Base-by-base conservation (phyloP, 2,113 vertebrate genomes). In the Chionodraco myersi region DNA sequence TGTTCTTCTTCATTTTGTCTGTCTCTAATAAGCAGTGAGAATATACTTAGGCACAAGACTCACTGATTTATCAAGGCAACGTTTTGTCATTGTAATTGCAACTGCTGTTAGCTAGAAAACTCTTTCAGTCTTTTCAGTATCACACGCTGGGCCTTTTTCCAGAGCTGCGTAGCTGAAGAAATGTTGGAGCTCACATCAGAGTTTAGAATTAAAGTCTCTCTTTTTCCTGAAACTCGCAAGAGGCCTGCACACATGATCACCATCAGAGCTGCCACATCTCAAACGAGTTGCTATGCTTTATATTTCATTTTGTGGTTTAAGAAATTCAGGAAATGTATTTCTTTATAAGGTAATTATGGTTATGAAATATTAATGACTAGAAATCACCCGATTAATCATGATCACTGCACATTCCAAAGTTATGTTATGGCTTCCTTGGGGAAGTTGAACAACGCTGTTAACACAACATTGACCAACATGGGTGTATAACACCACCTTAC, bases 1-100 rank as follows among this genome's bases (percentile, higher is more conserved):
- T 82, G 72, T 77, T 88, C 72, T 82, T 89, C 73, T 88, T 87
- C 80, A 83, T 90, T 91, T 92, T 61, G 86, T 90, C 85, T 83
- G 62, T 86, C 72, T 88, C 76, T 89, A 90, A 91, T 88, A 91
- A 85, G 86, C 84, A 86, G 36, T 72, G 85, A 74, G 72, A 88
- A 83, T 83, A 86, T 68, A 85, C 59, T 74, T 71, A 36, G 74
- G 80, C 70, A 82, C 79, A 87, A 65, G 60, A 76, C 74, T 63
- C 60, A 51, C 72, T 82, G 90, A 91, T 91, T 91, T 87, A 89
- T 91, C 83, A 86, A 84, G 89, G 61, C 69, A 69, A 72, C 77
- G 69, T 80, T 60, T 80, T 88, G 84, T 78, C 69, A 88, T 69
- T 83, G 75, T 89, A 83, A 85, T 84, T 90, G 75, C 63, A 77